Evolutionary conservation across 2,113 vertebrate species (phyloP).

Genomic region (Odobenus rosmarus): DNA sequence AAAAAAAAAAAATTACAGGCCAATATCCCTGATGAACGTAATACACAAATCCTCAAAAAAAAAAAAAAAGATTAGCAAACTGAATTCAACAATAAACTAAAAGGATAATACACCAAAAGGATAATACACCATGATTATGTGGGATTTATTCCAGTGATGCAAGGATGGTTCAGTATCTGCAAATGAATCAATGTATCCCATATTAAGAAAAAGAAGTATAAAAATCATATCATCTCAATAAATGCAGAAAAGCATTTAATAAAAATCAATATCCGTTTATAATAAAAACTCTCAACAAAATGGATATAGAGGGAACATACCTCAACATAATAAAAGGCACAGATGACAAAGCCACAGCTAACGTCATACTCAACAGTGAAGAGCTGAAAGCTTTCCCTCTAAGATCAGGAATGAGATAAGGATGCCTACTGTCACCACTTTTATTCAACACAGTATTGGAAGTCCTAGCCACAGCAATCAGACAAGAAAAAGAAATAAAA

Average conservation of each 20-base stretch:
- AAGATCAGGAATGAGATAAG: background rate
- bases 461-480: background rate
- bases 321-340: background rate
- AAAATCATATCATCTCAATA: background rate
- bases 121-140: background rate
- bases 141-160: background rate
- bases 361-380: background rate
- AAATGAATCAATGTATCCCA: background rate
- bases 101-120: background rate
- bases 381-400: background rate
- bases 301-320: background rate
- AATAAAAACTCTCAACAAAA: background rate
- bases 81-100: background rate
- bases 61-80: background rate
- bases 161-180: background rate
- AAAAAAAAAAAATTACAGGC: background rate
- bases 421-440: background rate
- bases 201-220: background rate
- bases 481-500: background rate
- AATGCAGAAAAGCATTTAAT: background rate
- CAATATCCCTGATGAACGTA: background rate
- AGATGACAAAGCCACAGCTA: background rate
- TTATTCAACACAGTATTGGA: background rate
- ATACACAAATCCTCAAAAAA: background rate
- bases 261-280: background rate